Conservation (phyloP, 2,113 vertebrate species). For the Perca flavescens region DNA sequence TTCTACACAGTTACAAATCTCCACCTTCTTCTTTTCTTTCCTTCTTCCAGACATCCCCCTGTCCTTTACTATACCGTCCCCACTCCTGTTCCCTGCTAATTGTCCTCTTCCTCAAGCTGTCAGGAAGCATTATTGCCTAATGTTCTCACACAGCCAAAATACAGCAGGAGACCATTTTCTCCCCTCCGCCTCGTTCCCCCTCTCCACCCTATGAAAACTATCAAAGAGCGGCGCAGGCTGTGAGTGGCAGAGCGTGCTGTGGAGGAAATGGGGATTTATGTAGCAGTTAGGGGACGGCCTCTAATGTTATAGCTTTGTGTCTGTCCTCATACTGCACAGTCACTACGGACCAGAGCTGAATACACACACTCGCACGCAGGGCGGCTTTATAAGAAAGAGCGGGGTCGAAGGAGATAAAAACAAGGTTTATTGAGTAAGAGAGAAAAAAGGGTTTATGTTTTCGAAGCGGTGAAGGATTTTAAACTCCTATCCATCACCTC, state of each 20-base stretch:
- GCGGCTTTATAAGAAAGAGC: constrained; percentile 25
- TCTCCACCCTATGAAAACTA: constrained; percentile 64
- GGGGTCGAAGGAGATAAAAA: neutral
- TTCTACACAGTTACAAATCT: constrained; percentile 13
- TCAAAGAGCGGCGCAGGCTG: constrained; percentile 54
- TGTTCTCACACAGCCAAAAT: constrained; percentile 71
- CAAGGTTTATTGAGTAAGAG: constrained; percentile 43
- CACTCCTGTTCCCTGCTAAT: constrained; percentile 68
- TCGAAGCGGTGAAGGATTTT: constrained; percentile 40
- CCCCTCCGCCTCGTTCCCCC: constrained; percentile 20
- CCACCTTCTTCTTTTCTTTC: constrained; percentile 5
- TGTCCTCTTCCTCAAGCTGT: constrained; percentile 79
- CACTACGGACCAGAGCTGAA: constrained; percentile 25
- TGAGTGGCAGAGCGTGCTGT: constrained; percentile 76
- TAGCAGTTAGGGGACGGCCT: constrained; percentile 56
- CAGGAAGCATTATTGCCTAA: constrained; percentile 68
- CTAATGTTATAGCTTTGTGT: constrained; percentile 65
- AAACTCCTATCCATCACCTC: constrained; percentile 53
- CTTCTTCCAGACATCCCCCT: constrained; percentile 12
- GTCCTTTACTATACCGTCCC: constrained; percentile 31
- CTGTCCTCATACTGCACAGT: constrained; percentile 53
- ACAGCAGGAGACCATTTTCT: constrained; percentile 68
- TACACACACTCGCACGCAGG: constrained; percentile 16
- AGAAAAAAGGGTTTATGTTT: constrained; percentile 43
- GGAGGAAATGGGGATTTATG: constrained; percentile 80